Percentiles rank a stretch among this genome's conserved stretches.
phyloP scores from a whole-genome alignment of 2,113 vertebrate genomes.

The Zosterops japonicus region DNA sequence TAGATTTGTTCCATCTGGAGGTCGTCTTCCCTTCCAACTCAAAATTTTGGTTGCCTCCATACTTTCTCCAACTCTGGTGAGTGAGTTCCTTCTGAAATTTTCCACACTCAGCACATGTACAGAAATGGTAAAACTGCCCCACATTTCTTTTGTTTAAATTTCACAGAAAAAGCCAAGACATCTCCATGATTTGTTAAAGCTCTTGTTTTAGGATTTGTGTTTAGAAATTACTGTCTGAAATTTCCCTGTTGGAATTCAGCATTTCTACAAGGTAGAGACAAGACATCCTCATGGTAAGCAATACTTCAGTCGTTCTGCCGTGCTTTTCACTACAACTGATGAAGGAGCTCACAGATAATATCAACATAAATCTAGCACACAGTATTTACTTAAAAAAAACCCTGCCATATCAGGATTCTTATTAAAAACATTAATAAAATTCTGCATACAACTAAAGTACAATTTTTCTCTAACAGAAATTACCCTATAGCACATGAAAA shows the following conservation, averaged over 20 bases:
- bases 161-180: neutral
- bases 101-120: neutral
- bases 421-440: neutral
- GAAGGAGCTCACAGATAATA: neutral
- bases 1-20: neutral
- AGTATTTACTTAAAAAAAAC: neutral
- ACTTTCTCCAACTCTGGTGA: neutral
- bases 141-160: neutral
- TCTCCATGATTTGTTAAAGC: neutral
- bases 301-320: neutral
- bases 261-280: neutral
- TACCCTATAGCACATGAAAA: neutral
- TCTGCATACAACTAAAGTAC: neutral
- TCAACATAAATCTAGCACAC: neutral
- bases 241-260: neutral
- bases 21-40: neutral
- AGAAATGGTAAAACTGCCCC: neutral
- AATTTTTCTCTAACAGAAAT: neutral
- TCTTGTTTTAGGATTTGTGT: neutral
- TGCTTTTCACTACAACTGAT: neutral
- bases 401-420: neutral
- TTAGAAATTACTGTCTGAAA: neutral
- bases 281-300: neutral
- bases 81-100: neutral
- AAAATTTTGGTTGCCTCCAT: neutral